These are phyloP conservation scores for Tribolium madens DNA, from an alignment of 1,140 invertebrate genomes.

Conservation along the genomic window DNA sequence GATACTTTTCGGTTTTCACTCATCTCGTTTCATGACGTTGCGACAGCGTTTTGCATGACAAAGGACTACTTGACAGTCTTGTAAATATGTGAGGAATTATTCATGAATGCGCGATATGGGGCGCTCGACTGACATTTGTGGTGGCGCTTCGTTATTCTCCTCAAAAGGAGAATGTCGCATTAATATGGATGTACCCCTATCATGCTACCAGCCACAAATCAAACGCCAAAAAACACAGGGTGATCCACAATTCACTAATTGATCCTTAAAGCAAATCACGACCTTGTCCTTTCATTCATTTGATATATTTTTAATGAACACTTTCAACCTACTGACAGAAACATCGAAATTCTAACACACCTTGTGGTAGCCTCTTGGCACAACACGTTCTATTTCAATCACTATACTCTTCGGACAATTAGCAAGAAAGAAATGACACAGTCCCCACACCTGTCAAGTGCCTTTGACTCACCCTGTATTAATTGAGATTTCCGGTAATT, in stretches of 20 bases:
- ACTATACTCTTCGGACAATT: neutral
- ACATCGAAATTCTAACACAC: constrained; percentile 11
- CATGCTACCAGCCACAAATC: constrained; percentile 37
- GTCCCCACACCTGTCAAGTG: neutral
- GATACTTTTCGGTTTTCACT: constrained; percentile 62
- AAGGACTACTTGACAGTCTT: constrained; percentile 65
- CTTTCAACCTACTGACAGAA: constrained; percentile 21
- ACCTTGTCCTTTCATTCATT: constrained; percentile 15
- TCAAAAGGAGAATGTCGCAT: constrained; percentile 62
- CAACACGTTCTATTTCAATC: constrained; percentile 20
- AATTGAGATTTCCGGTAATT: neutral
- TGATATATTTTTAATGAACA: constrained; percentile 37
- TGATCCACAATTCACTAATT: constrained; percentile 10
- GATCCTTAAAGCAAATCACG: constrained; percentile 3
- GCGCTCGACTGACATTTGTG: constrained; percentile 63
- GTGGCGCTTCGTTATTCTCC: constrained; percentile 62
- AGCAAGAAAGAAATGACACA: neutral
- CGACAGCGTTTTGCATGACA: constrained; percentile 67
- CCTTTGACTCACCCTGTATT: neutral
- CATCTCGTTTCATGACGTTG: constrained; percentile 65
- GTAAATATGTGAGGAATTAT: constrained; percentile 67
- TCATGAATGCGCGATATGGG: constrained; percentile 66
- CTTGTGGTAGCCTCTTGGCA: constrained; percentile 9
- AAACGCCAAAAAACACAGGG: neutral
- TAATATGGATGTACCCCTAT: constrained; percentile 60